A percentile compares a stretch with the other conserved stretches of the same genome.
Conservation (phyloP, 2,888 invertebrate genomes). For the Bedellia somnulentella region DNA sequence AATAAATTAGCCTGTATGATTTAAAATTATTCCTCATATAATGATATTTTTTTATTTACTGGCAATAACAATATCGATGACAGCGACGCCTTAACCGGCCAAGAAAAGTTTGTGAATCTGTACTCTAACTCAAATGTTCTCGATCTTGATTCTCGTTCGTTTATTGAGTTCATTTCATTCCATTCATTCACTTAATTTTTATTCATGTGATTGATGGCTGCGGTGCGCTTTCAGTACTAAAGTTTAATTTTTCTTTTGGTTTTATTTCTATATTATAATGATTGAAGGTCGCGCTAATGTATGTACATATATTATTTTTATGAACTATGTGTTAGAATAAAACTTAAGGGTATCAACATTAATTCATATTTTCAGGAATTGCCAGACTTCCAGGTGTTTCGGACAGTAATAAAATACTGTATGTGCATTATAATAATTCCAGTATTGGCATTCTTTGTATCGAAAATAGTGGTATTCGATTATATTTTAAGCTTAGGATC, state of each 20-base stretch:
- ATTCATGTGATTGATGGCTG: no score
- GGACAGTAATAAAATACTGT: conserved; percentile 75
- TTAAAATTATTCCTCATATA: no score
- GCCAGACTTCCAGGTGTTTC: conserved; percentile 72
- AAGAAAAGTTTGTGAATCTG: no score
- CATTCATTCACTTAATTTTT: no score
- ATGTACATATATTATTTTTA: conserved; percentile 17
- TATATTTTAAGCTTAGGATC: conserved; percentile 56
- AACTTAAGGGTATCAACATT: conserved; percentile 11
- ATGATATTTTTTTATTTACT: no score
- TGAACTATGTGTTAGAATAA: background rate
- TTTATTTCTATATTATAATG: conserved; percentile 39
- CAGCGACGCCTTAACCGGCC: no score
- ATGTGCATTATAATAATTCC: conserved; percentile 76
- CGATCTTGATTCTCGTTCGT: no score
- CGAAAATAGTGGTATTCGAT: conserved; percentile 72
- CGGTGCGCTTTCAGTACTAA: no score
- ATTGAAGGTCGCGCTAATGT: conserved; percentile 57
- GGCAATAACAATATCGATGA: no score
- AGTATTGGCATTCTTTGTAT: conserved; percentile 71
- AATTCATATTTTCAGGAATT: conserved; percentile 52
- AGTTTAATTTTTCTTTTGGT: conserved; percentile 19
- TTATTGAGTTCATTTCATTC: no score
- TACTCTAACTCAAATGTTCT: no score
- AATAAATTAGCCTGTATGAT: no score